Percentiles rank a stretch among this genome's conserved stretches.
These are phyloP conservation scores for Scolopax rusticola DNA, from an alignment of 2,797 vertebrate species.

Conservation along the genomic window DNA sequence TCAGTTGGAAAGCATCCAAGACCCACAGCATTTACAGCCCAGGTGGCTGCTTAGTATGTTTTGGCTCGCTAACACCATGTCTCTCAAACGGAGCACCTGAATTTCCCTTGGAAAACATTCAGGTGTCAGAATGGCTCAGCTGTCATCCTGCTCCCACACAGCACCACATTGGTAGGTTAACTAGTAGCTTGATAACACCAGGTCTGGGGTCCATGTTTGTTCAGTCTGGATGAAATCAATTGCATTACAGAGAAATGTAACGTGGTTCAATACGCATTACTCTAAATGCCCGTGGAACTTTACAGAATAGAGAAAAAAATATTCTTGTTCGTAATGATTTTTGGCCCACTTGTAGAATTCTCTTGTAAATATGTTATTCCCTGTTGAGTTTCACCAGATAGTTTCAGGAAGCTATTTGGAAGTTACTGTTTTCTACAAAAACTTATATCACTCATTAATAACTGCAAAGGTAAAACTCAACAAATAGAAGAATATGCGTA, in stretches of 20 bases:
- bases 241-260: not conserved
- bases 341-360: not conserved
- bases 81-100: not conserved
- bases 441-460: not conserved
- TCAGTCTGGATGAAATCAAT: not conserved
- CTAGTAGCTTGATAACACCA: not conserved
- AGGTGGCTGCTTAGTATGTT: not conserved
- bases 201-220: not conserved
- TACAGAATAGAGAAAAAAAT: not conserved
- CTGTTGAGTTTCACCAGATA: not conserved
- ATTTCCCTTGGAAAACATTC: not conserved
- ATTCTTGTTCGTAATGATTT: not conserved
- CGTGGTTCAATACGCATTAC: not conserved
- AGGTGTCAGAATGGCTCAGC: not conserved
- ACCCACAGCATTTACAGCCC: not conserved
- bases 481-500: not conserved
- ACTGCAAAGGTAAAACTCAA: not conserved
- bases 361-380: not conserved
- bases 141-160: fast-evolving
- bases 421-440: not conserved
- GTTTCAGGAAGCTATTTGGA: not conserved
- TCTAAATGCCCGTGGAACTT: not conserved
- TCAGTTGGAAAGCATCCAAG: not conserved
- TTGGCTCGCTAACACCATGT: not conserved
- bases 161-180: fast-evolving